phyloP scores from a whole-genome alignment of 2,888 invertebrate genomes.

The Noctuana brunneofusca region DNA sequence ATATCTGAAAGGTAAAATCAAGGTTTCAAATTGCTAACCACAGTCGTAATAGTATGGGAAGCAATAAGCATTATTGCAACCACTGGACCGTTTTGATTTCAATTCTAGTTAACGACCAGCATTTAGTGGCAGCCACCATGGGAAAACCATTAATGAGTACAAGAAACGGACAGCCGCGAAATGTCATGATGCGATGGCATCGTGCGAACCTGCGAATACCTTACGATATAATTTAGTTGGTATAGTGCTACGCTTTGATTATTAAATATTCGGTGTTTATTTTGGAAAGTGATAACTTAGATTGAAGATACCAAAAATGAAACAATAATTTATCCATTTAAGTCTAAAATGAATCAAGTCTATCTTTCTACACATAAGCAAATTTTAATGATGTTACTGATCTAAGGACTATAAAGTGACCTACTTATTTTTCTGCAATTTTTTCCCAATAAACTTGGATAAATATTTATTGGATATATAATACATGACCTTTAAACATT shows the following conservation, averaged over 20 bases:
- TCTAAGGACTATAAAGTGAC: too few relatives aligned
- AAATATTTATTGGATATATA: not conserved
- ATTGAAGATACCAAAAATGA: too few relatives aligned
- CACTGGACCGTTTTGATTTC: constrained; percentile 29
- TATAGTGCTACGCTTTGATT: too few relatives aligned
- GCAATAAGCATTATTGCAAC: constrained; percentile 24
- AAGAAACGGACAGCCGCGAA: constrained; percentile 13
- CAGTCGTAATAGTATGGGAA: constrained; percentile 13
- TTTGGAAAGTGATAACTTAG: too few relatives aligned
- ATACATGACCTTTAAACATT: constrained; percentile 12
- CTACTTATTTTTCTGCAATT: not conserved
- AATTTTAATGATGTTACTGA: too few relatives aligned
- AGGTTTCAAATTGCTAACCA: constrained; percentile 12
- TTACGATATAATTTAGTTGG: not conserved
- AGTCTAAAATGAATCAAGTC: too few relatives aligned
- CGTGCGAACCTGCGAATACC: constrained; percentile 19
- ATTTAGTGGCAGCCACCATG: constrained; percentile 25
- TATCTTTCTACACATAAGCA: too few relatives aligned
- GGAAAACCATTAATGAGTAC: constrained; percentile 25
- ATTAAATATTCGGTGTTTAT: too few relatives aligned
- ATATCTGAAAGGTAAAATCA: not conserved
- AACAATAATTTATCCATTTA: too few relatives aligned
- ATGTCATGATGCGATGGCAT: constrained; percentile 5
- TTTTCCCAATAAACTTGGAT: not conserved
- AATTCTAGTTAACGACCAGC: constrained; percentile 27